These are phyloP conservation scores for Tetranychus piercei DNA, from an alignment of 2,888 invertebrate genomes.

Conservation along the genomic window DNA sequence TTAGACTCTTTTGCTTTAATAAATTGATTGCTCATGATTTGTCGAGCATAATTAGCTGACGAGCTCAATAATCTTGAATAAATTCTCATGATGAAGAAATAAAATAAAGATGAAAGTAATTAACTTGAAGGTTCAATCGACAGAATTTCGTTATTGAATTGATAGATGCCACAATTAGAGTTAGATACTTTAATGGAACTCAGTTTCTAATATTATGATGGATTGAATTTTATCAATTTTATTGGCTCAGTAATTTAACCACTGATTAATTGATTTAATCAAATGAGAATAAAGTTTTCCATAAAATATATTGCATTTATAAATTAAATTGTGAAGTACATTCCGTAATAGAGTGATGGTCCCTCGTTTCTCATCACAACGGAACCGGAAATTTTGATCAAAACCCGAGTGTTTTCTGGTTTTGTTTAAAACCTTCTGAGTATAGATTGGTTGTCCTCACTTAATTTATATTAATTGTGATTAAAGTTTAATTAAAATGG, in stretches of 20 bases:
- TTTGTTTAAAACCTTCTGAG: not conserved
- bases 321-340: not conserved
- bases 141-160: too few relatives aligned
- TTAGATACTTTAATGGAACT: too few relatives aligned
- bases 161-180: too few relatives aligned
- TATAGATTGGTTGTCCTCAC: not conserved
- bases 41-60: not conserved
- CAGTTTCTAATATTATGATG: too few relatives aligned
- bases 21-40: not conserved
- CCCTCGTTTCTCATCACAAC: not conserved
- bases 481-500: not conserved
- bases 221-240: too few relatives aligned
- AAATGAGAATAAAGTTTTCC: not conserved
- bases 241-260: too few relatives aligned
- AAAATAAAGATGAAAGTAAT: too few relatives aligned
- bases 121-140: too few relatives aligned
- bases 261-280: too few relatives aligned
- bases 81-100: too few relatives aligned
- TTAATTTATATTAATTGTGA: not conserved
- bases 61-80: too few relatives aligned
- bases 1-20: not conserved
- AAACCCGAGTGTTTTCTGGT: not conserved
- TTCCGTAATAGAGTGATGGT: not conserved
- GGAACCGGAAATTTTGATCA: not conserved
- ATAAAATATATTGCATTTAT: not conserved